phyloP scores from a whole-genome alignment of 2,888 invertebrate genomes.

The Amiota communis region DNA sequence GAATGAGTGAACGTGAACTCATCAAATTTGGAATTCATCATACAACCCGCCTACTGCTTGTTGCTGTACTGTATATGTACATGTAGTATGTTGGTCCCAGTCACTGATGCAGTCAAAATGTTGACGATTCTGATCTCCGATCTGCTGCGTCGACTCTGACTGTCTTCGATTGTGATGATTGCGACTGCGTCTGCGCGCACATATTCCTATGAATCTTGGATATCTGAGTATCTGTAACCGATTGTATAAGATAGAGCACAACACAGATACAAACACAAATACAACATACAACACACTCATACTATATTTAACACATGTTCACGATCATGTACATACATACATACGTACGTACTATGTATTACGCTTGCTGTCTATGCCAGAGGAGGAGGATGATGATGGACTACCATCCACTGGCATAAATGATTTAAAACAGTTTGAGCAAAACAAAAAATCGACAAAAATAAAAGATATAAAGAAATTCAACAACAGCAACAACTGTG shows the following conservation, averaged over 20 bases:
- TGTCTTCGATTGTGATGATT: slow-evolving; percentile 17
- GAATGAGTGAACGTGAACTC: slow-evolving; percentile 68
- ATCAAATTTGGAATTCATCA: slow-evolving; percentile 67
- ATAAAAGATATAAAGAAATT: slow-evolving; percentile 13
- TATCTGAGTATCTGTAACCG: too few species aligned
- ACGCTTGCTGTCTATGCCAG: slow-evolving; percentile 55
- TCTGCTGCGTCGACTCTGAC: not conserved
- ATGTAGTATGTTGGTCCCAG: not conserved
- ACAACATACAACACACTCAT: not conserved
- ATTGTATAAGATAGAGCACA: too few species aligned
- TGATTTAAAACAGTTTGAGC: slow-evolving; percentile 57
- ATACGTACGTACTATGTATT: not conserved
- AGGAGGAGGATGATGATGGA: slow-evolving; percentile 55
- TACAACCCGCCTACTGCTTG: slow-evolving; percentile 64
- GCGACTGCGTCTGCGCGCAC: not conserved
- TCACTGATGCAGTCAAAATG: not conserved
- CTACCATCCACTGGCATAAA: slow-evolving; percentile 60
- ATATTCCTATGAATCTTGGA: too few species aligned
- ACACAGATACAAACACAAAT: not conserved
- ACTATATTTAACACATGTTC: too few species aligned
- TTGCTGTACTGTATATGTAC: not conserved
- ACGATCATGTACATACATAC: not conserved
- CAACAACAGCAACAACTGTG: not conserved
- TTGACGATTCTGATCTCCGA: not conserved
- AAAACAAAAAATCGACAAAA: slow-evolving; percentile 4